These are phyloP conservation scores for Calidris pygmaea DNA, from an alignment of 2,113 vertebrate genomes.

Conservation along the genomic window DNA sequence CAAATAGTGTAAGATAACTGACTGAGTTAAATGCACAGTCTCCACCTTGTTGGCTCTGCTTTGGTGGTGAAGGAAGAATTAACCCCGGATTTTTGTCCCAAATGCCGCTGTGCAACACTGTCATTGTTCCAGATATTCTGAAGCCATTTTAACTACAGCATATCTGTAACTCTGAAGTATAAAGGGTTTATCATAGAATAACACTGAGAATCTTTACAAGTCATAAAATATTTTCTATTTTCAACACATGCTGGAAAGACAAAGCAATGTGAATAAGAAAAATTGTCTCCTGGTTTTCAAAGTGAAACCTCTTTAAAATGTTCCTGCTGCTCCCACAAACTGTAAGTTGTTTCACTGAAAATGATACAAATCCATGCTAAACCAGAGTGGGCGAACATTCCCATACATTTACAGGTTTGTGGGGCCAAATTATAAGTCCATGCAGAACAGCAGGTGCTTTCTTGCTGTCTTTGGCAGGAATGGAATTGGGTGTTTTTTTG, in stretches of 20 bases:
- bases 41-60: background rate
- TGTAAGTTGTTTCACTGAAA: background rate
- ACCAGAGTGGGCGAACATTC: background rate
- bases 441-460: background rate
- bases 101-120: rapidly evolving
- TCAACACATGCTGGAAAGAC: background rate
- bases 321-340: background rate
- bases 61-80: background rate
- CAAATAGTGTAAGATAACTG: rapidly evolving
- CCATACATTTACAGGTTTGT: background rate
- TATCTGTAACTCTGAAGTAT: background rate
- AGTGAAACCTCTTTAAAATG: background rate
- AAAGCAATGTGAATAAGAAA: background rate
- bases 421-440: background rate
- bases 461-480: background rate
- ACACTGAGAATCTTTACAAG: background rate
- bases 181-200: background rate
- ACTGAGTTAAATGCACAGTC: background rate
- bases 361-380: background rate
- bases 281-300: background rate
- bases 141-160: background rate
- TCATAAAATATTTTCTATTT: background rate
- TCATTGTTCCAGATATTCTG: background rate
- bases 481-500: background rate
- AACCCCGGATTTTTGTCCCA: background rate